Evolutionary conservation across 2,797 vertebrate genomes (phyloP), one percentile per base, ranked within the genome.

Genomic region (Cirrhinus molitorella): DNA sequence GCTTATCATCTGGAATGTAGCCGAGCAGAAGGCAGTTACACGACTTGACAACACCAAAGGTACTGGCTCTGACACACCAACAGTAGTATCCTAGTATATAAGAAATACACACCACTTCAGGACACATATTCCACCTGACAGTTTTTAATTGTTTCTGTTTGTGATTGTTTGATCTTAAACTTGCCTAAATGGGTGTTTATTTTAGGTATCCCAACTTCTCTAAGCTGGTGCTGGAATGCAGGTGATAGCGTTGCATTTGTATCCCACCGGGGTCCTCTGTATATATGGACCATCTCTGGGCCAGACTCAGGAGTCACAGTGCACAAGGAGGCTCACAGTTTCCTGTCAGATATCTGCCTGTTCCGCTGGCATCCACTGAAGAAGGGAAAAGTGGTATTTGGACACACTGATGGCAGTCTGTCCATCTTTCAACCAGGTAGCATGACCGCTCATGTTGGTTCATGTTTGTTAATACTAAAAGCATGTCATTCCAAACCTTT

Each of bases 1-100:
- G 89, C 96, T 99, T 81, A 97, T 99, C 80, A 89, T 99, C 45
- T 99, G 98, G 98, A 99, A 99, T 8, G 96, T 99, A 17, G 94
- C 96, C 5, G 97, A 99, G 85, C 97, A 98, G 89, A 99, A 97
- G 88, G 94, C 96, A 13, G 89, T 97, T 53, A 96, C 97, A 21
- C 95, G 97, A 85, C 94, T 99, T 80, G 96, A 99, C 89, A 96
- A 93, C 88, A 95, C 94, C 45, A 97, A 97, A 97, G 96, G 96
- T 96, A 95, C 12, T 9, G 6, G 25, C 59, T 19, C 59, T 12
- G 5, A 74, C 49, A 43, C 51, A 25, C 51, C 14, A 51, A 13
- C 11, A 43, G 37, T 23, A 16, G 28, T 34, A 49, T 79, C 12
- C 25, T 37, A n/a, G n/a, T n/a, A n/a, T n/a, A n/a, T n/a, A 49